Conservation (phyloP, 2,888 invertebrate genomes). For the Augochlorella aurata region DNA sequence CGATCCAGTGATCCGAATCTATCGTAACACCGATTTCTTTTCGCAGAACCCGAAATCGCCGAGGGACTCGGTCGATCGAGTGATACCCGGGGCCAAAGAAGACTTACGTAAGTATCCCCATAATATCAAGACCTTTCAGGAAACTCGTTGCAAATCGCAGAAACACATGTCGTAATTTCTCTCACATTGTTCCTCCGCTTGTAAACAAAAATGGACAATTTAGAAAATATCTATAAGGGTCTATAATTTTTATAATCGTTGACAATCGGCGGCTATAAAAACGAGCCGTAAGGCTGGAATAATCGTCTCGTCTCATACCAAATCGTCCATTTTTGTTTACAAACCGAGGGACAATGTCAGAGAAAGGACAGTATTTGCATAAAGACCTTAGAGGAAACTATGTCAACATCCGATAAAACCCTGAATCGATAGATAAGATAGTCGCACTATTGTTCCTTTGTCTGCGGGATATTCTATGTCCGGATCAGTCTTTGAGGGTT, state of each 20-base stretch:
- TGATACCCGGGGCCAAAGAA: constrained; percentile 72
- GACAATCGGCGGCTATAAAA: no score
- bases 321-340: no score
- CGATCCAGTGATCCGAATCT: neutral
- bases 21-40: constrained; percentile 24
- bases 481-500: neutral
- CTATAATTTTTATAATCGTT: no score
- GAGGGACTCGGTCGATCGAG: constrained; percentile 69
- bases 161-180: no score
- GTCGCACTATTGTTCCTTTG: neutral
- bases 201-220: no score
- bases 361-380: neutral
- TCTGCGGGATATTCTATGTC: neutral
- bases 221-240: no score
- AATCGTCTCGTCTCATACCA: no score
- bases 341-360: no score
- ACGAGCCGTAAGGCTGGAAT: no score
- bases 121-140: neutral
- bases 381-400: neutral
- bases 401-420: neutral
- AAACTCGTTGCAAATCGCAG: neutral
- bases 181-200: no score
- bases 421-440: neutral
- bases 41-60: constrained; percentile 70
- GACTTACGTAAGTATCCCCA: constrained; percentile 77